Evolutionary conservation across 2,797 vertebrate species (phyloP).

Genomic region (Tadarida brasiliensis): DNA sequence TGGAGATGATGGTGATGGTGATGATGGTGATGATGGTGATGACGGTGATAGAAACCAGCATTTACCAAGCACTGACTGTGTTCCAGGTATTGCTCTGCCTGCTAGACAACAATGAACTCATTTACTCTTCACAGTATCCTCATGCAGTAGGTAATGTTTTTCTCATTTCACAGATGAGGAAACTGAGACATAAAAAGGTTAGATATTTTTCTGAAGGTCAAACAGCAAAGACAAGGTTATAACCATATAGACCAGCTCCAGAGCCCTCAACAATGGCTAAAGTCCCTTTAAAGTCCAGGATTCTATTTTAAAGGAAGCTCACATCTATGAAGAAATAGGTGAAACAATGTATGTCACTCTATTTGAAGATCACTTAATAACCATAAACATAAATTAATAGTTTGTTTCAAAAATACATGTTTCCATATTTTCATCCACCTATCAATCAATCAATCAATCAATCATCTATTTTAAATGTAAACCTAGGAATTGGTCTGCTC

Average conservation of each 20-base stretch:
- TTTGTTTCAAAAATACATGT: not conserved
- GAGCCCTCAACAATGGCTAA: not conserved
- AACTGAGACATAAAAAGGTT: not conserved
- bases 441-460: not conserved
- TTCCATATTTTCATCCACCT: too few relatives aligned
- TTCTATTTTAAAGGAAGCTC: not conserved
- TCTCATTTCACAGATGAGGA: too few relatives aligned
- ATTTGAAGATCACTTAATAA: constrained; percentile 15
- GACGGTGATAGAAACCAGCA: not conserved
- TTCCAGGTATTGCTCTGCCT: not conserved
- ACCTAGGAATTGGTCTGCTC: not conserved
- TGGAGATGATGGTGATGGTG: accelerated
- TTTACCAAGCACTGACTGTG: not conserved
- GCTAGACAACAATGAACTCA: not conserved
- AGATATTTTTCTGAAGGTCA: not conserved
- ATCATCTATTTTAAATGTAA: not conserved
- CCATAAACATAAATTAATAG: not conserved
- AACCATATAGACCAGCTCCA: not conserved
- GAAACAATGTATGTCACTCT: not conserved
- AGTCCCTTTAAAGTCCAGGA: not conserved
- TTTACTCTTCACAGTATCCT: not conserved
- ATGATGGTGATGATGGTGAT: accelerated
- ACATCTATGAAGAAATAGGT: not conserved
- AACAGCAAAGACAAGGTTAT: not conserved
- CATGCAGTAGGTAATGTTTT: not conserved